These are phyloP conservation scores for Stenichneumon culpator DNA, from an alignment of 2,888 invertebrate genomes.

Conservation along the genomic window DNA sequence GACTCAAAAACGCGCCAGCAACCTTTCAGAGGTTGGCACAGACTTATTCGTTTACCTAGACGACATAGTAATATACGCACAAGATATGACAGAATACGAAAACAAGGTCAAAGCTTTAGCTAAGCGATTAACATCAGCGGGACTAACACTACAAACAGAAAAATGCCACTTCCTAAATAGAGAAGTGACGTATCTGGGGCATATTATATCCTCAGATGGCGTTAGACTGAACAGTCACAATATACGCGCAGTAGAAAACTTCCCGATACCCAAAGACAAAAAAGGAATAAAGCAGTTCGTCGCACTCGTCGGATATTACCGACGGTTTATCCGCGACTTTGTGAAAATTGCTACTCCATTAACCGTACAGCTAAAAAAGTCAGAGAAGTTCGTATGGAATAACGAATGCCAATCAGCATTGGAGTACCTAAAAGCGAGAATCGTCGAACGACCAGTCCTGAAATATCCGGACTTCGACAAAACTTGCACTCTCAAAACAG, in stretches of 20 bases:
- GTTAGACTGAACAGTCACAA: slow-evolving; percentile 46
- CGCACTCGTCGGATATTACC: slow-evolving; percentile 55
- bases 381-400: slow-evolving; percentile 50
- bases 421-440: slow-evolving; percentile 34
- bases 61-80: too few relatives aligned
- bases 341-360: slow-evolving; percentile 51
- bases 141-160: slow-evolving; percentile 38
- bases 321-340: slow-evolving; percentile 56
- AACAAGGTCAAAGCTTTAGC: slow-evolving; percentile 38
- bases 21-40: too few relatives aligned
- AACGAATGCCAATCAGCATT: slow-evolving; percentile 50
- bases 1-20: too few relatives aligned
- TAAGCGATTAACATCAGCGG: slow-evolving; percentile 23
- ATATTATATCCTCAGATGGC: slow-evolving; percentile 39
- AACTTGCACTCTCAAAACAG: slow-evolving; percentile 60
- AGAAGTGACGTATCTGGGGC: slow-evolving; percentile 56
- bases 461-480: slow-evolving; percentile 44
- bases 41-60: too few relatives aligned
- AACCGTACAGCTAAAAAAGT: slow-evolving; percentile 39
- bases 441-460: slow-evolving; percentile 46
- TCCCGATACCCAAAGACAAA: slow-evolving; percentile 48
- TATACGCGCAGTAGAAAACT: slow-evolving; percentile 48
- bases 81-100: too few relatives aligned
- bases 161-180: slow-evolving; percentile 56
- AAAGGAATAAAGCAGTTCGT: slow-evolving; percentile 58